These are phyloP conservation scores for Serrognathus titanus DNA, from an alignment of 2,888 invertebrate genomes.

Conservation along the genomic window DNA sequence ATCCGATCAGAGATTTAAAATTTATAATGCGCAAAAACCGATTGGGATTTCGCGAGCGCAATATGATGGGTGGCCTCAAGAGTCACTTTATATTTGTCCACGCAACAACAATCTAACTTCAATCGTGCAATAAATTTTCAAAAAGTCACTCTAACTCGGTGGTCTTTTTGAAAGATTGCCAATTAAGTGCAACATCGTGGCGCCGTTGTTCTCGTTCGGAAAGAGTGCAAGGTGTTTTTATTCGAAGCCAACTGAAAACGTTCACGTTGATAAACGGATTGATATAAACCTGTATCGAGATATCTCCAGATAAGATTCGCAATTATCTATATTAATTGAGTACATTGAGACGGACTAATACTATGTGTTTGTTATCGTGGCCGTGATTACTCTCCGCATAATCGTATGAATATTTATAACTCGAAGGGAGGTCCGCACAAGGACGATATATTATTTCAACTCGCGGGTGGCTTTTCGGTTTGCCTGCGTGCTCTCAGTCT, in stretches of 20 bases:
- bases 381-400: not conserved
- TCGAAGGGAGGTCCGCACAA: slow-evolving; percentile 22
- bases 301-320: no score
- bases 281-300: no score
- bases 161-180: slow-evolving; percentile 18
- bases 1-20: no score
- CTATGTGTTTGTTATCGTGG: not conserved
- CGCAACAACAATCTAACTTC: no score
- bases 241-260: not conserved
- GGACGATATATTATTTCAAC: slow-evolving; percentile 12
- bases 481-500: no score
- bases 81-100: no score
- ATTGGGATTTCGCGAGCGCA: no score
- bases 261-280: no score
- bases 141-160: slow-evolving; percentile 14
- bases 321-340: not conserved
- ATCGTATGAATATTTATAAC: slow-evolving; percentile 27
- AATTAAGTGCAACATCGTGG: slow-evolving; percentile 20
- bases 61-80: no score
- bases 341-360: not conserved
- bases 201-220: slow-evolving; percentile 15
- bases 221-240: slow-evolving; percentile 5
- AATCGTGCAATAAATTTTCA: slow-evolving; percentile 16
- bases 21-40: no score
- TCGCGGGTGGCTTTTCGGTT: slow-evolving; percentile 10